Percentiles rank a stretch among this genome's conserved stretches.
Evolutionary conservation across 2,797 vertebrate genomes (phyloP).

Genomic region (Acanthopagrus latus): DNA sequence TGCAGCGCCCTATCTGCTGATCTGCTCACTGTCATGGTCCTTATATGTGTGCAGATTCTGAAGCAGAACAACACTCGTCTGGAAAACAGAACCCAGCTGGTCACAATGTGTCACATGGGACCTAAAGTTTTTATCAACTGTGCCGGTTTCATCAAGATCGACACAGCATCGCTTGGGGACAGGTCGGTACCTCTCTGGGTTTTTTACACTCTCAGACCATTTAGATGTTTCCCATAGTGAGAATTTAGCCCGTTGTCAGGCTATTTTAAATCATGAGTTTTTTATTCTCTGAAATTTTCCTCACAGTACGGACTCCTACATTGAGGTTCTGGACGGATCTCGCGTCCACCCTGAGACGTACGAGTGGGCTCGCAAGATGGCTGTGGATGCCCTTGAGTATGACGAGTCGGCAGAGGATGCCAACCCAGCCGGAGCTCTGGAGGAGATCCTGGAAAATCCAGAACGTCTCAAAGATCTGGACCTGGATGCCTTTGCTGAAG

Average conservation of each 20-base stretch:
- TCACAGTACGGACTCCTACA: conserved; percentile 96
- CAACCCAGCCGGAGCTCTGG: conserved; percentile 96
- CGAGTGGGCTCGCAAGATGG: conserved; percentile 99
- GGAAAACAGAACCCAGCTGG: conserved; percentile 98
- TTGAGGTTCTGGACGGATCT: conserved; percentile 98
- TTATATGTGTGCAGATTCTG: conserved; percentile 87
- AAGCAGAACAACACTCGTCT: conserved; percentile 99
- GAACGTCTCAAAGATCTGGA: conserved; percentile 98
- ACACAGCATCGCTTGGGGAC: conserved; percentile 97
- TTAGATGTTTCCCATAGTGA: not conserved
- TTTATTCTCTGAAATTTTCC: conserved; percentile 5
- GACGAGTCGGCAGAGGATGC: conserved; percentile 98
- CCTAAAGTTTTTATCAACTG: conserved; percentile 99
- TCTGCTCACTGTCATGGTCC: not conserved
- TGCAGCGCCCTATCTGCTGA: not conserved
- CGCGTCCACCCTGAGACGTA: conserved; percentile 99
- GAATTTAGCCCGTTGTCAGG: not conserved
- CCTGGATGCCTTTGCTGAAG: conserved; percentile 97
- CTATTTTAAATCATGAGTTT: not conserved
- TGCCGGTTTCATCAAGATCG: conserved; percentile 99
- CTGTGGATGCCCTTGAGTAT: conserved; percentile 97
- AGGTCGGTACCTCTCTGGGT: conserved; percentile 82
- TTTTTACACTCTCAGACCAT: not conserved
- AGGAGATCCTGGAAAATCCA: conserved; percentile 98
- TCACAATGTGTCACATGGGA: conserved; percentile 99